Percentiles rank a stretch among this genome's conserved stretches.
Conservation (phyloP, 2,797 vertebrate species). For the Sebastiscus albofasciatus region DNA sequence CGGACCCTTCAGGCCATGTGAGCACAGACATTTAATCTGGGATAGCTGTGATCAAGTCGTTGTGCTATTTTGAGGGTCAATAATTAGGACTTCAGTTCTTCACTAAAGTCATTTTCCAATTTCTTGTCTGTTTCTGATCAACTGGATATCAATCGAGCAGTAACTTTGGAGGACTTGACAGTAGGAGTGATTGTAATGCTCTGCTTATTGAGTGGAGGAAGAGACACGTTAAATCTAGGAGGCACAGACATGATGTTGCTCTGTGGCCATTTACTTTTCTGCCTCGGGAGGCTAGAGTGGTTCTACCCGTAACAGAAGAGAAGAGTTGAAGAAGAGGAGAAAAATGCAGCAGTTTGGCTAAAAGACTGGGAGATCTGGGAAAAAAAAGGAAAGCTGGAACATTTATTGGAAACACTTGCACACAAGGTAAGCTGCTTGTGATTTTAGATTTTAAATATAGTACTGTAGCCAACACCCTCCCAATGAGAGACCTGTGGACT, state of each 20-base stretch:
- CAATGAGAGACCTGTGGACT: neutral
- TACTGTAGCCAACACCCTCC: constrained; percentile 8
- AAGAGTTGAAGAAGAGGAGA: constrained; percentile 11
- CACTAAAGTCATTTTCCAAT: constrained; percentile 22
- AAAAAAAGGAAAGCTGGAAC: constrained; percentile 31
- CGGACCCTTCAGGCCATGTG: constrained; percentile 34
- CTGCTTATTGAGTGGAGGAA: constrained; percentile 35
- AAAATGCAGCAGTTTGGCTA: constrained; percentile 75
- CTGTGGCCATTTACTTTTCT: constrained; percentile 56
- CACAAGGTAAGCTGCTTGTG: constrained; percentile 57
- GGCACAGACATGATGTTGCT: constrained; percentile 69
- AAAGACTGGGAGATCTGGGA: constrained; percentile 25
- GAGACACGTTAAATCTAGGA: constrained; percentile 28
- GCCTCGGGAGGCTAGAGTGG: constrained; percentile 66
- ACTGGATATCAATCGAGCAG: constrained; percentile 31
- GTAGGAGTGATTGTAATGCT: constrained; percentile 41
- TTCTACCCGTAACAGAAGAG: constrained; percentile 66
- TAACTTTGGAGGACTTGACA: constrained; percentile 32
- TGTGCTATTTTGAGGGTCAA: constrained; percentile 31
- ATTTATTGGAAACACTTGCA: constrained; percentile 1
- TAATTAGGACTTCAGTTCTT: constrained; percentile 28
- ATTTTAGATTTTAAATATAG: neutral
- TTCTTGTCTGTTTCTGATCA: constrained; percentile 34
- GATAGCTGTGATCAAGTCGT: constrained; percentile 15
- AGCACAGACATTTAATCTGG: constrained; percentile 41